Evolutionary conservation across 2,113 vertebrate genomes (phyloP), one percentile per base, ranked within the genome.

Genomic region (Hystrix cristata): DNA sequence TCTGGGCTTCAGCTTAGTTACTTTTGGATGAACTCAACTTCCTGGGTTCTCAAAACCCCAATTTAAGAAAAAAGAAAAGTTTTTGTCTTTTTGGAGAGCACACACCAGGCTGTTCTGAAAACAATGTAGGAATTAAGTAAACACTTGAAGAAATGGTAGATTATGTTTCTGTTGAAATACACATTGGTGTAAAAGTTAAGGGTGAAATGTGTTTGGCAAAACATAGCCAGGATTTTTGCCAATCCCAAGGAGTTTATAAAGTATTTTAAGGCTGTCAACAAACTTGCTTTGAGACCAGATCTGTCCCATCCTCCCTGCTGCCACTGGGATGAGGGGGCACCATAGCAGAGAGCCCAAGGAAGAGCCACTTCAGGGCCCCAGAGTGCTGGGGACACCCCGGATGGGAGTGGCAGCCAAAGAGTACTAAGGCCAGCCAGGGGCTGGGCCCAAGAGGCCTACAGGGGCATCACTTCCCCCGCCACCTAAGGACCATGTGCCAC

Each of bases 21-120:
- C 55, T 89, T 62, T 82, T 74, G 31, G 67, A 96, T 92, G 84
- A 83, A 72, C 9, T 64, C 72, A 78, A 89, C 89, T 94, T 94
- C 72, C 89, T 96, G 82, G 71, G 85, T 95, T 97, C 93, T 89
- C 83, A 93, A 97, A 96, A 91, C 62, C 93, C 27, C 89, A 57
- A 59, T 83, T 74, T 65, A 38, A 55, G 8, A 51, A 74, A 71
- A 87, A 84, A 82, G 34, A 64, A 71, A 87, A 55, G 18, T 5
- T 78, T 60, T 62, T 5, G 23, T 89, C 84, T 93, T 91, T 93
- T 85, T 87, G 74, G 95, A 80, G 43, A 74, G 87, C 74, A 53
- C 55, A 10, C 46, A 88, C 89, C 95, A 97, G 80, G 92, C 90
- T 34, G 62, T 76, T 87, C 46, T 27, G 95, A 76, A 93, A 95